phyloP scores from a whole-genome alignment of 2,888 invertebrate species.

The Perithous albicinctus region DNA sequence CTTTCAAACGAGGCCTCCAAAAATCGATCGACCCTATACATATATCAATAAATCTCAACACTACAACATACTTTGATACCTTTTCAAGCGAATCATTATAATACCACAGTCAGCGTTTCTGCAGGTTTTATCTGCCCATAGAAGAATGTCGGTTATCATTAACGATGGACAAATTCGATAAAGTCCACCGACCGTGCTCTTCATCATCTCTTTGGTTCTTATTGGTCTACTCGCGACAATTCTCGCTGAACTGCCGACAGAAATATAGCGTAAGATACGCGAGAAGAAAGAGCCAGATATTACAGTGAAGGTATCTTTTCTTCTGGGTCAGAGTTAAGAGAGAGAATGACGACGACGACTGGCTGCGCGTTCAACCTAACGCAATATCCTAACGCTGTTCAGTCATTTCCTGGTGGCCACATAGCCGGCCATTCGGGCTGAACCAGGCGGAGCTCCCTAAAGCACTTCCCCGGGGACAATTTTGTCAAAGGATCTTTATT shows the following conservation, averaged over 20 bases:
- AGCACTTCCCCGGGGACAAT: conserved; percentile 83
- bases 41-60: too few relatives aligned
- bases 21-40: too few relatives aligned
- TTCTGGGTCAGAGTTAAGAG: conserved; percentile 41
- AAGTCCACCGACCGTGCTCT: background rate
- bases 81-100: conserved; percentile 1
- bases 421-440: conserved; percentile 31
- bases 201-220: background rate
- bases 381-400: conserved; percentile 84
- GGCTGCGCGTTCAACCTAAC: conserved; percentile 77
- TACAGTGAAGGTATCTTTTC: conserved; percentile 59
- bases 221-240: conserved; percentile 14
- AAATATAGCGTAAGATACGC: conserved; percentile 29
- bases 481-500: conserved; percentile 85
- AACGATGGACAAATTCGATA: conserved; percentile 33
- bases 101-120: background rate
- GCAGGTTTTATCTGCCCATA: background rate
- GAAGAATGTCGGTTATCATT: conserved; percentile 16
- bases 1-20: background rate
- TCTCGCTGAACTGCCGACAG: conserved; percentile 37
- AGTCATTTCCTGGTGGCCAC: conserved; percentile 84
- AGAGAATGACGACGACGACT: conserved; percentile 34
- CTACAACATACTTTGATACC: too few relatives aligned
- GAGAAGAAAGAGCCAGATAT: conserved; percentile 45
- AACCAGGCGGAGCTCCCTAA: conserved; percentile 75